A percentile compares a stretch with the other conserved stretches of the same genome.
phyloP scores from a whole-genome alignment of 2,113 vertebrate genomes.

The Rhinolophus sinicus region DNA sequence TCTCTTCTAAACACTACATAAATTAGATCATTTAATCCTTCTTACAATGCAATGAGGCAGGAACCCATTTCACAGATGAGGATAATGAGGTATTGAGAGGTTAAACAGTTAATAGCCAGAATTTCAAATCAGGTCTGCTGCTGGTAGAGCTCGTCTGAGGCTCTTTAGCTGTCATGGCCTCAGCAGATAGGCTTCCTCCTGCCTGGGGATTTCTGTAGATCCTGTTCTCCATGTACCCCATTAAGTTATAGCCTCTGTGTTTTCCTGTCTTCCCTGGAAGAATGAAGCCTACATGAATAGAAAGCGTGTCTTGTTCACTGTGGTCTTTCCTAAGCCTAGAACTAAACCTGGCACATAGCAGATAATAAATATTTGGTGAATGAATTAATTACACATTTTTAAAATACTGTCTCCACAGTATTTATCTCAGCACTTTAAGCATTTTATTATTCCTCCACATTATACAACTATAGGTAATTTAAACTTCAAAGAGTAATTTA shows the following conservation, averaged over 20 bases:
- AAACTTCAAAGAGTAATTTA: conserved; percentile 50
- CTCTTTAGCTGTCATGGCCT: not conserved
- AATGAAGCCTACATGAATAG: not conserved
- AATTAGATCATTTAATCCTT: not conserved
- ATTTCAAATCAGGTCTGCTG: not conserved
- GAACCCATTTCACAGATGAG: not conserved
- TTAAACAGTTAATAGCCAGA: not conserved
- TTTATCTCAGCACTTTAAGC: conserved; percentile 36
- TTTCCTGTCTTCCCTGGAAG: not conserved
- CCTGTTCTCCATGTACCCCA: not conserved
- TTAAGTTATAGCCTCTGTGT: not conserved
- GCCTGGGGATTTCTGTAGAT: not conserved
- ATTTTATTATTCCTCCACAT: not conserved
- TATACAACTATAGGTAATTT: conserved; percentile 5
- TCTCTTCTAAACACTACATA: not conserved
- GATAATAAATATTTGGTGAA: conserved; percentile 33
- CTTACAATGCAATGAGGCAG: not conserved
- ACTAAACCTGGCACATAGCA: not conserved
- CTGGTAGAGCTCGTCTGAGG: not conserved
- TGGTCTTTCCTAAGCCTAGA: not conserved
- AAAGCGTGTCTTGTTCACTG: not conserved
- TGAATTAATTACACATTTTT: conserved; percentile 39
- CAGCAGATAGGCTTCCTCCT: not conserved
- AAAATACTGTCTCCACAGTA: conserved; percentile 20
- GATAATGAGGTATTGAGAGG: not conserved